phyloP scores from a whole-genome alignment of 2,797 vertebrate species.

The Enteromius paludinosus region DNA sequence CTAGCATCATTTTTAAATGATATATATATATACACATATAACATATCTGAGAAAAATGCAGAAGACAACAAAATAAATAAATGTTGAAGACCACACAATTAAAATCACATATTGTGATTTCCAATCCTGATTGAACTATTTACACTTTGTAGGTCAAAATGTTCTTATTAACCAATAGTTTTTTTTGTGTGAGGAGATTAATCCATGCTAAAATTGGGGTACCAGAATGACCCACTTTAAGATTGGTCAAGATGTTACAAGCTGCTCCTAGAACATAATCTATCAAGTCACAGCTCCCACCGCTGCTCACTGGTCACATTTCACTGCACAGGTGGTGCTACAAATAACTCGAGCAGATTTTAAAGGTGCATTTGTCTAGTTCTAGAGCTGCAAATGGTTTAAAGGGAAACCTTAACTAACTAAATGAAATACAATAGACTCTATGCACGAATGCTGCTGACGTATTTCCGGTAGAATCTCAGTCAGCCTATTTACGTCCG shows the following conservation, averaged over 20 bases:
- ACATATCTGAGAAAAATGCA: not conserved
- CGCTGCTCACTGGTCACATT: not conserved
- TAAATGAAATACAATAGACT: not conserved
- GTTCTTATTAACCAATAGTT: conserved; percentile 1
- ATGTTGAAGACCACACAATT: not conserved
- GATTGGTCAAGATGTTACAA: conserved; percentile 9
- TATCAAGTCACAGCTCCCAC: not conserved
- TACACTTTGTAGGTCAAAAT: not conserved
- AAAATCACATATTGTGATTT: not conserved
- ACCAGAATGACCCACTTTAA: conserved; percentile 9
- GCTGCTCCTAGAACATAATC: not conserved
- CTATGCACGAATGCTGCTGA: too few relatives aligned
- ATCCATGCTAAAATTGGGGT: not conserved
- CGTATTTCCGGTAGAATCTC: too few relatives aligned
- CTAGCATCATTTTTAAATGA: not conserved
- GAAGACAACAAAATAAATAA: not conserved
- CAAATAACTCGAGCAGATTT: conserved; percentile 10
- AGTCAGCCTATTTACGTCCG: too few relatives aligned
- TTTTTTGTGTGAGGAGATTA: not conserved
- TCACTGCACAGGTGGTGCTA: not conserved
- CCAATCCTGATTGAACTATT: not conserved
- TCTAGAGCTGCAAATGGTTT: not conserved
- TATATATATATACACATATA: not conserved
- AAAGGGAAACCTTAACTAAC: not conserved
- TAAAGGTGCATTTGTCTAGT: not conserved